Base-by-base conservation (phyloP, 2,113 vertebrate genomes). In the Abramis brama region DNA sequence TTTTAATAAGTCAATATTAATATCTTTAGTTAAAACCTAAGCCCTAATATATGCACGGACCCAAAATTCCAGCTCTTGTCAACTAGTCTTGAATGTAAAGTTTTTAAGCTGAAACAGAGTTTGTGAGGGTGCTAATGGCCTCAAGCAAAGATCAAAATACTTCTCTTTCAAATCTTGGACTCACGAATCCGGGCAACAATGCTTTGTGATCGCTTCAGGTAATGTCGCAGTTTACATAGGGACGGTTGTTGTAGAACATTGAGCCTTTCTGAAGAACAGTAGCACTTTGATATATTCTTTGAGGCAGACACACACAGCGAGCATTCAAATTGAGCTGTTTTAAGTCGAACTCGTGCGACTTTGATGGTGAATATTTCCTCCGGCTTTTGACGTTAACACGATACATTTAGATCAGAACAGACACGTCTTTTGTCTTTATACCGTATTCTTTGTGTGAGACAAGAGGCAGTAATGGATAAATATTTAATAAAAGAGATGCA, bases 81-180 rank as follows among this genome's bases (percentile, higher is more conserved):
- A 39, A 70, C 4, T 19, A 73, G 39, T 73, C 70, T 45, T 25
- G 39, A 74, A n/a, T 47, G n/a, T 47, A n/a, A 47, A 8, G 90
- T 91, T 89, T 91, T 92, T 93, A 91, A 93, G 88, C n/a, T 68
- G 86, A 89, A 87, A 90, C 88, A 77, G 88, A 90, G 85, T 92
- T 90, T 85, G 89, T 80, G 80, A 79, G 80, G 75, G 89, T 62
- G 59, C 78, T 45, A 7, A 85, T 92, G 90, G 87, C 91, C 90
- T 86, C 76, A 6, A 93, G 92, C 86, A 89, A 60, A 82, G 60
- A 57, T 47, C 23, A 57, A 71, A 91, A 89, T 83, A 86, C 80
- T 81, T 86, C 25, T 79, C 33, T 68, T 47, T 60, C 62, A 39
- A 82, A 57, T 55, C 52, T 77, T 50, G 74, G 36, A 62, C 77